phyloP scores from a whole-genome alignment of 2,113 vertebrate genomes.

The Phalacrocorax pelagicus region DNA sequence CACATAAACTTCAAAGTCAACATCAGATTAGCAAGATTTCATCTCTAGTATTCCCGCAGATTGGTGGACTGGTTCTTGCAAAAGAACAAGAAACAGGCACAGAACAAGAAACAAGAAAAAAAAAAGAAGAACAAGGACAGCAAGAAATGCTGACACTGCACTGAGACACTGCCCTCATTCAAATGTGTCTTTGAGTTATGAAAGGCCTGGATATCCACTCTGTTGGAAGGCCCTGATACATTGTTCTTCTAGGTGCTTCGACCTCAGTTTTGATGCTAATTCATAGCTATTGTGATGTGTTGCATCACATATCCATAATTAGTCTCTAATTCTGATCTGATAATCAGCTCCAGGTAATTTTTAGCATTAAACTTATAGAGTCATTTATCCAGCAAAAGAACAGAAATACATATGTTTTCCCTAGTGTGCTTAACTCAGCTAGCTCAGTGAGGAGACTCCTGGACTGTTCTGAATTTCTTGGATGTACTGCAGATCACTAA shows the following conservation, averaged over 20 bases:
- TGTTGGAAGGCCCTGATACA: neutral
- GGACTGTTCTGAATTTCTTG: neutral
- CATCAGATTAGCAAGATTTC: neutral
- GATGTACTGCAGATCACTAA: neutral
- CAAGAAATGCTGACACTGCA: neutral
- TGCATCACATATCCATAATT: neutral
- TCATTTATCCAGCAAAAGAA: neutral
- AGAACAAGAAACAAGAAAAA: neutral
- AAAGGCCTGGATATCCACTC: accelerated
- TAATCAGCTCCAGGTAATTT: neutral
- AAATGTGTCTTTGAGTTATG: neutral
- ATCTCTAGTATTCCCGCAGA: neutral
- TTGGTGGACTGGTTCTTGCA: neutral
- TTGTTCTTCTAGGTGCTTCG: neutral
- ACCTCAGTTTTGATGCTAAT: neutral
- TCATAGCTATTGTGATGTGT: neutral
- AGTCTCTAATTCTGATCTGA: neutral
- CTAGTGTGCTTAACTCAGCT: neutral
- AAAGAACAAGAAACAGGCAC: neutral
- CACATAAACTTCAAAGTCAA: neutral
- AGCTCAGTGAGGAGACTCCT: neutral
- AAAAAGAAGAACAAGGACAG: neutral
- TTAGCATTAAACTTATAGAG: neutral
- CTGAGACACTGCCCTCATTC: neutral
- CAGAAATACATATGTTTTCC: slow-evolving; percentile 8